phyloP scores from a whole-genome alignment of 2,797 vertebrate species.

The Pangasius sanitwongsei region DNA sequence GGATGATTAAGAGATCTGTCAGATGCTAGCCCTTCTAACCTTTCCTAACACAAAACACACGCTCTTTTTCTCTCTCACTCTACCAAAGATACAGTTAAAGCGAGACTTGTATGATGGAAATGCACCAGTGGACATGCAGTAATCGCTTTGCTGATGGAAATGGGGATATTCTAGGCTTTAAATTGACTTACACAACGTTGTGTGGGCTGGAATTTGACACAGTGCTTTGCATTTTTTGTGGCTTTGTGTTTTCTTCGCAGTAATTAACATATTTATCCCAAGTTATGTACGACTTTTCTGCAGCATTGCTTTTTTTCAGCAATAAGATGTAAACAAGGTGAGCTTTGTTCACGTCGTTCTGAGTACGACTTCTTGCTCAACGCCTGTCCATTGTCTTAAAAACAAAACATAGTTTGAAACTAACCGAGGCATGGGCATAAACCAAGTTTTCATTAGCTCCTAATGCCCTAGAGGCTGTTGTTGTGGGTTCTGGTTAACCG shows the following conservation, averaged over 20 bases:
- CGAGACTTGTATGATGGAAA: constrained; percentile 50
- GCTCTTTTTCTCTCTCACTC: not conserved
- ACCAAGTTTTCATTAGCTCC: constrained; percentile 41
- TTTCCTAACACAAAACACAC: not conserved
- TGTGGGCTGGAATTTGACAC: constrained; percentile 37
- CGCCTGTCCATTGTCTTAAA: not conserved
- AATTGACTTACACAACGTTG: constrained; percentile 6
- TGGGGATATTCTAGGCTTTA: not conserved
- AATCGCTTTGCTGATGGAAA: constrained; percentile 39
- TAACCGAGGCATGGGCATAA: constrained; percentile 17
- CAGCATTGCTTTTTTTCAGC: not conserved
- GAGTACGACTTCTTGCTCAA: not conserved
- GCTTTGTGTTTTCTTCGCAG: not conserved
- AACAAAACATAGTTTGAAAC: constrained; percentile 18
- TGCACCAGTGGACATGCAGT: constrained; percentile 36
- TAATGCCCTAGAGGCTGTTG: constrained; percentile 12
- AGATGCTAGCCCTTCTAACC: not conserved
- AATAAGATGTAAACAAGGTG: not conserved
- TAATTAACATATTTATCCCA: not conserved
- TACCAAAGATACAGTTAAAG: not conserved
- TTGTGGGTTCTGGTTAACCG: constrained; percentile 28
- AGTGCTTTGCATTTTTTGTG: not conserved
- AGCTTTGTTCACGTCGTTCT: not conserved
- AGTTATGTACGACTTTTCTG: not conserved
- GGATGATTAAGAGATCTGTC: constrained; percentile 7